These are phyloP conservation scores for Lithophane semibrunnea DNA, from an alignment of 2,888 invertebrate genomes.

Conservation along the genomic window DNA sequence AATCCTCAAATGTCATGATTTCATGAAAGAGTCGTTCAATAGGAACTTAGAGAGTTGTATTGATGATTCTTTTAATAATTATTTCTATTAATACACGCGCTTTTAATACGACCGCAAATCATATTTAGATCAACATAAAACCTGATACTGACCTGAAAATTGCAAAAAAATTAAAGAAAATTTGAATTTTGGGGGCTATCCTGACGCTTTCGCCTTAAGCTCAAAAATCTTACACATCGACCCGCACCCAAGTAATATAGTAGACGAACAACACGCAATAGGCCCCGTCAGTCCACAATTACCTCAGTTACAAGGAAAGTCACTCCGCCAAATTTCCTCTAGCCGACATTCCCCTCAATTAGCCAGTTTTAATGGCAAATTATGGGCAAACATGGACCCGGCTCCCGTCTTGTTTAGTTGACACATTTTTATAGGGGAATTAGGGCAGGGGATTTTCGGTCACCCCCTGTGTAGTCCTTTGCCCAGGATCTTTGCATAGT, in stretches of 20 bases:
- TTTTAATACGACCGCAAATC: too few species aligned
- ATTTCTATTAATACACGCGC: too few species aligned
- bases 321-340: conserved; percentile 76
- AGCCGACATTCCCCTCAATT: conserved; percentile 73
- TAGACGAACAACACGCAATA: conserved; percentile 75
- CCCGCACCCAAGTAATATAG: conserved; percentile 57
- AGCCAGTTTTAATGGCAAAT: conserved; percentile 71
- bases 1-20: too few species aligned
- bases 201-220: background rate
- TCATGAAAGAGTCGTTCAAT: too few species aligned
- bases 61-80: too few species aligned
- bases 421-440: conserved; percentile 61
- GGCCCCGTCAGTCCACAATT: conserved; percentile 66
- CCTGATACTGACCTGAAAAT: too few species aligned
- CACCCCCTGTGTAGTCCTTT: background rate
- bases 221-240: conserved; percentile 41
- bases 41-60: too few species aligned
- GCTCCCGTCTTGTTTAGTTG: conserved; percentile 56
- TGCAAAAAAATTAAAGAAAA: too few species aligned
- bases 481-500: conserved; percentile 20
- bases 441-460: conserved; percentile 33
- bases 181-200: too few species aligned
- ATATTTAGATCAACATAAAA: too few species aligned
- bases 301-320: conserved; percentile 76
- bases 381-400: conserved; percentile 64